Evolutionary conservation across 2,113 vertebrate genomes (phyloP).

Genomic region (Leptobrachium leishanense): DNA sequence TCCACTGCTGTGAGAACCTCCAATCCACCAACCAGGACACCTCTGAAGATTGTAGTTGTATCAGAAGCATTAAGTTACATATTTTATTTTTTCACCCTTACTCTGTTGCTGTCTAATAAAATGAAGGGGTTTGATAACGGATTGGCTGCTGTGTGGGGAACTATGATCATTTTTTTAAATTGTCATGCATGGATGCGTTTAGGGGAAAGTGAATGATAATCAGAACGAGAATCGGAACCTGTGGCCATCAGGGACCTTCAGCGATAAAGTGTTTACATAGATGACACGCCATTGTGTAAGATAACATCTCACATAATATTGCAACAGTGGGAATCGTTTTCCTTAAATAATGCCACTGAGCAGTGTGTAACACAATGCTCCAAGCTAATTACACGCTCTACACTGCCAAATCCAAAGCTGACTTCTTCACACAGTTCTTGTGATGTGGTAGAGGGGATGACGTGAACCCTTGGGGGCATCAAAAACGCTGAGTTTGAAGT

Average conservation of each 20-base stretch:
- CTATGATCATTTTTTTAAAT: no score
- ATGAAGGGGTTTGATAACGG: no score
- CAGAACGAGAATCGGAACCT: no score
- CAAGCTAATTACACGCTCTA: slow-evolving; percentile 21
- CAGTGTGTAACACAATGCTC: slow-evolving; percentile 18
- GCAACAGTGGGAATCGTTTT: slow-evolving; percentile 46
- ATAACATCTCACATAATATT: not conserved
- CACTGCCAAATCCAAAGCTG: slow-evolving; percentile 33
- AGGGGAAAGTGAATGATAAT: no score
- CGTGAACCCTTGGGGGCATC: not conserved
- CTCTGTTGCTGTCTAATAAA: no score
- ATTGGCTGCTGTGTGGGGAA: no score
- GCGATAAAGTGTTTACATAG: not conserved
- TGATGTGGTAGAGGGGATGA: slow-evolving; percentile 45
- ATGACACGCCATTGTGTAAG: not conserved
- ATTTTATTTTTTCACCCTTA: no score
- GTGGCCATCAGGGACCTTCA: accelerated
- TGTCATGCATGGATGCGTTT: no score
- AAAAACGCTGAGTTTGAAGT: not conserved
- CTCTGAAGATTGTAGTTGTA: no score
- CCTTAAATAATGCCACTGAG: slow-evolving; percentile 35
- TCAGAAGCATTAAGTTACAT: no score
- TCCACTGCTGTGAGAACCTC: no score
- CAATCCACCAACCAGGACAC: no score
- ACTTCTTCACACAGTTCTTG: slow-evolving; percentile 51